Percentiles rank a stretch among this genome's conserved stretches.
Conservation (phyloP, 2,797 vertebrate genomes). For the Enteromius unitaeniatus region DNA sequence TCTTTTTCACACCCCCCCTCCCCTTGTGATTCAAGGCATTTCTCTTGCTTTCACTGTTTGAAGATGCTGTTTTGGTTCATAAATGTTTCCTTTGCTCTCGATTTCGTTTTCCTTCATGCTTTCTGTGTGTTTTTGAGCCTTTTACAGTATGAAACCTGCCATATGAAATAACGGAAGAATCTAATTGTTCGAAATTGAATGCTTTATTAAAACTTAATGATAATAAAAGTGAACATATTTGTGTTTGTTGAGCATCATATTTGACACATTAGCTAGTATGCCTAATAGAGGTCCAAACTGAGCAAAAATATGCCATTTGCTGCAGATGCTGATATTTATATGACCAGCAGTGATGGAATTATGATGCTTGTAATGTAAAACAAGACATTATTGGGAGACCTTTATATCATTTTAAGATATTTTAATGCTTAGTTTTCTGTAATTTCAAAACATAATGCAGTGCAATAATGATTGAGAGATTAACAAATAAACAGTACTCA, state of each 20-base stretch:
- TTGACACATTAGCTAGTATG: not conserved
- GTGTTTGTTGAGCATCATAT: not conserved
- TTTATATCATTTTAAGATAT: not conserved
- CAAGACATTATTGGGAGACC: no score
- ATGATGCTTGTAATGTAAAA: not conserved
- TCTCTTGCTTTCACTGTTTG: constrained; percentile 2
- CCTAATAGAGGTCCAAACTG: not conserved
- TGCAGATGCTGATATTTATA: not conserved
- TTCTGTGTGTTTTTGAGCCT: constrained; percentile 1
- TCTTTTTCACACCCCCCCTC: not conserved
- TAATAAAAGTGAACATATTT: not conserved
- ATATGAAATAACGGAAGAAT: not conserved
- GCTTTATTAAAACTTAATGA: not conserved
- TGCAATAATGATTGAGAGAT: not conserved
- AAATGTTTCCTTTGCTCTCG: constrained; percentile 21
- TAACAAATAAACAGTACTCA: not conserved
- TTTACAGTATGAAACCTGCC: not conserved
- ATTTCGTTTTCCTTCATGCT: constrained; percentile 20
- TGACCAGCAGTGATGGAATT: not conserved
- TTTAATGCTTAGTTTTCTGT: not conserved
- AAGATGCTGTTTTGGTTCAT: constrained; percentile 34
- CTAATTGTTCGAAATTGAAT: accelerated
- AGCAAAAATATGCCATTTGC: not conserved
- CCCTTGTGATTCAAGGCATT: constrained; percentile 8
- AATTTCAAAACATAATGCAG: not conserved